Percentiles rank a stretch among this genome's conserved stretches.
phyloP scores from a whole-genome alignment of 1,140 invertebrate genomes.

The Sycobia sp. region DNA sequence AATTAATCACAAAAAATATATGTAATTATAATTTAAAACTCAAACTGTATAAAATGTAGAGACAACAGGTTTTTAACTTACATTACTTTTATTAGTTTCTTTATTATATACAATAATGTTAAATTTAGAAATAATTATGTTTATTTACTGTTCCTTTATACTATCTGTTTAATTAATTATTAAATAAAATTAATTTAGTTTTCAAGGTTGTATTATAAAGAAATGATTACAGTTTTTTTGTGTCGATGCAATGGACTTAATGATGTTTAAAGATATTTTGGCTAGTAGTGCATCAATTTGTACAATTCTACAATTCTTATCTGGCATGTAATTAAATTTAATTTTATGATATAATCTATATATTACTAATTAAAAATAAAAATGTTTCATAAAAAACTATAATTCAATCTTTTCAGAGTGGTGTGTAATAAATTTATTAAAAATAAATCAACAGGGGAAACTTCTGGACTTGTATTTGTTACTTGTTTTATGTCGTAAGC shows the following conservation, averaged over 20 bases:
- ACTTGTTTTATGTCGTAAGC: constrained; percentile 78
- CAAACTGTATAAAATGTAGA: no score
- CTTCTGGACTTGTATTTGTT: constrained; percentile 75
- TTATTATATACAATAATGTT: no score
- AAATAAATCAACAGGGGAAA: constrained; percentile 71
- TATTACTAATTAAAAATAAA: constrained; percentile 31
- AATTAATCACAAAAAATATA: no score
- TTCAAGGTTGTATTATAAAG: no score
- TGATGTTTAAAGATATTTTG: constrained; percentile 58
- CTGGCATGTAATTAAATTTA: constrained; percentile 67
- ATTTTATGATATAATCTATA: constrained; percentile 43
- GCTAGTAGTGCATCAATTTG: constrained; percentile 69
- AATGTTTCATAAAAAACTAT: constrained; percentile 6
- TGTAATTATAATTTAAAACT: no score
- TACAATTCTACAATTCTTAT: constrained; percentile 72
- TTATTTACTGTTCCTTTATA: no score
- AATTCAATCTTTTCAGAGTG: constrained; percentile 61
- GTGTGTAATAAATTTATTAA: constrained; percentile 71
- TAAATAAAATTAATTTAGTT: no score
- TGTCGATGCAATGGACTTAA: constrained; percentile 26
- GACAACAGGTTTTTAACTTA: no score
- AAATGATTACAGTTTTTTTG: no score
- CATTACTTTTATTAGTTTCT: no score
- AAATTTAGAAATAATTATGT: no score
- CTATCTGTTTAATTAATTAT: no score